phyloP scores from a whole-genome alignment of 2,888 invertebrate genomes.

The Calliopum simillimum region DNA sequence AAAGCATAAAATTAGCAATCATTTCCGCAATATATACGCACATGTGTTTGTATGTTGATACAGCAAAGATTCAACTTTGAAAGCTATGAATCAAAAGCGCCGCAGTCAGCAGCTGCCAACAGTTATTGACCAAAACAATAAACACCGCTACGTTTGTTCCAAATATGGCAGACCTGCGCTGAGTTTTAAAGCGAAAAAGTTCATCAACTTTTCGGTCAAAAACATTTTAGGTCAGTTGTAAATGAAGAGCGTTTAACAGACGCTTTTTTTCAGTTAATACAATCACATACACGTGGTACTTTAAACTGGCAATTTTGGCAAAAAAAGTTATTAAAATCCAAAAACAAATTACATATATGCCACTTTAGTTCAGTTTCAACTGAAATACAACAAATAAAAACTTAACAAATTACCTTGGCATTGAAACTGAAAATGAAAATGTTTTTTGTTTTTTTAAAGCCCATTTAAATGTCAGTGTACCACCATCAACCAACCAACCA shows the following conservation, averaged over 20 bases:
- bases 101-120: too few relatives aligned
- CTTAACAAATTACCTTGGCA: constrained; percentile 18
- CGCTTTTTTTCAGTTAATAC: not conserved
- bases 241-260: not conserved
- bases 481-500: too few relatives aligned
- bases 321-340: constrained; percentile 1
- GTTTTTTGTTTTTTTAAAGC: not conserved
- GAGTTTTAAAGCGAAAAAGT: too few relatives aligned
- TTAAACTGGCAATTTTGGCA: not conserved
- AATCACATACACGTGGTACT: not conserved
- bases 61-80: too few relatives aligned
- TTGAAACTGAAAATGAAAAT: constrained; percentile 23
- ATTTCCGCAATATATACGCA: too few relatives aligned
- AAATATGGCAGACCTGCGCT: too few relatives aligned
- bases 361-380: too few relatives aligned
- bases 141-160: too few relatives aligned
- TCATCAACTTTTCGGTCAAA: not conserved
- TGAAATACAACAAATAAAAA: not conserved
- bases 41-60: too few relatives aligned
- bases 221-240: not conserved
- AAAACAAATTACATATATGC: not conserved
- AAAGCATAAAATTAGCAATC: too few relatives aligned
- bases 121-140: too few relatives aligned
- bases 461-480: not conserved
- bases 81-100: too few relatives aligned